Base-by-base conservation (phyloP, 1,140 invertebrate species). In the Protaetia brevitarsis region DNA sequence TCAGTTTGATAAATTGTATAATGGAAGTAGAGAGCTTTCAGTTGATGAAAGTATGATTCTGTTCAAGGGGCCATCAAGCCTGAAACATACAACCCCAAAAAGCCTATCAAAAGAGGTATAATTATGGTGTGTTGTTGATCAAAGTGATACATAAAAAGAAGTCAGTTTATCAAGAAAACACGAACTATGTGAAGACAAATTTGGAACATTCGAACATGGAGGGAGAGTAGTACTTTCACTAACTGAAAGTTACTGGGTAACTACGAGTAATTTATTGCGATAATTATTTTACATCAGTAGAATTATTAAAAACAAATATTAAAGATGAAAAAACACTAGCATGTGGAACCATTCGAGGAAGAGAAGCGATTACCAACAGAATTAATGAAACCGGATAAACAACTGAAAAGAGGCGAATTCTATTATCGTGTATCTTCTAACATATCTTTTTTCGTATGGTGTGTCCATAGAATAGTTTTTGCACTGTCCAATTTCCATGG, bases 401-500 rank as follows among this genome's bases (percentile, higher is more conserved):
- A 71, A 66, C 69, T 77, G 73, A 68, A 72, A 66, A 70, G 73
- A 63, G 76, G 76, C 56, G 69, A 76, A 23, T 74, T 67, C 73
- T 71, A 77, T 64, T 72, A 72, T 69, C 45, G 69, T 37, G 67
- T 76, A 10, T 65, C 73, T 21, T 66, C 67, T 66, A 71, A 72
- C 30, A 71, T 78, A 11, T 13, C 37, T 66, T 75, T 68, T 72
- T 71, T 71, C 37, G 76, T 76, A 75, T 79, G 76, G 75, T 75
- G 73, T 64, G 75, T 78, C 68, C 79, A 78, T 66, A 77, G 73
- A 70, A 62, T 69, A 3, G 76, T 78, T 57, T 66, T 72, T 66
- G 75, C 79, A 64, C 69, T 77, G 58, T 79, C 75, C 8, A 79
- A 78, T 69, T 78, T 75, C 70, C 77, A 80, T 71, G 74, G 73